Conservation (phyloP, 2,888 invertebrate genomes). For the Epistrophe grossulariae region DNA sequence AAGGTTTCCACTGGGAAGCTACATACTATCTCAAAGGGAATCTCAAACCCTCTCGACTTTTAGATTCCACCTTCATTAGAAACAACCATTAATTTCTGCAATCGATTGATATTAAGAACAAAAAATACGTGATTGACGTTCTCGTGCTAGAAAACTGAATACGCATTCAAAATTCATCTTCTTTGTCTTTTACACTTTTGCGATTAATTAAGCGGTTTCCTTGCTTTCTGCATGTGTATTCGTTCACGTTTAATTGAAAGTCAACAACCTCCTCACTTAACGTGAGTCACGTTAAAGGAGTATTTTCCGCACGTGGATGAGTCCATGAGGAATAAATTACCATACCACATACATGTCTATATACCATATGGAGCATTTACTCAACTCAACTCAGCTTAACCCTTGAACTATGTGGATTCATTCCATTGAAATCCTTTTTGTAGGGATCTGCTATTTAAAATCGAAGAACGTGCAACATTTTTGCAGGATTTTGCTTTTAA, state of each 20-base stretch:
- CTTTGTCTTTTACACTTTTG: conserved; percentile 23
- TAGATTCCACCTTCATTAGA: conserved; percentile 1
- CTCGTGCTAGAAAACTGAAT: not conserved
- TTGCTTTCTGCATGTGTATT: not conserved
- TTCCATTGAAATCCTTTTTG: conserved; percentile 15
- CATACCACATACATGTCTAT: conserved; percentile 2
- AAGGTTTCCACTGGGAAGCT: not conserved
- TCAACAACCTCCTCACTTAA: conserved; percentile 25
- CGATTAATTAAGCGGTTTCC: conserved; percentile 39
- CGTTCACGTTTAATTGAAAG: conserved; percentile 40
- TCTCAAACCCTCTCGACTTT: conserved; percentile 2
- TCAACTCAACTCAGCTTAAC: not conserved
- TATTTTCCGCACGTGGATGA: conserved; percentile 33
- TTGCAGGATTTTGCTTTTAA: conserved; percentile 18
- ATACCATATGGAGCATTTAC: not conserved
- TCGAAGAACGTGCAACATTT: conserved; percentile 39
- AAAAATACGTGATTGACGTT: conserved; percentile 20
- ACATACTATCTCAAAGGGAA: not conserved
- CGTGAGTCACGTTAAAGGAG: conserved; percentile 20
- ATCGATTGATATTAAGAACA: conserved; percentile 16
- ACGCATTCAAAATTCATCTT: not conserved
- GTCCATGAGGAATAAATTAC: conserved; percentile 29
- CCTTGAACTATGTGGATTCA: not conserved
- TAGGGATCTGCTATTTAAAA: conserved; percentile 17
- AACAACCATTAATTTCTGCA: conserved; percentile 9